These are phyloP conservation scores for Anguilla pacifica DNA, from an alignment of 2,797 vertebrate genomes.

Conservation along the genomic window DNA sequence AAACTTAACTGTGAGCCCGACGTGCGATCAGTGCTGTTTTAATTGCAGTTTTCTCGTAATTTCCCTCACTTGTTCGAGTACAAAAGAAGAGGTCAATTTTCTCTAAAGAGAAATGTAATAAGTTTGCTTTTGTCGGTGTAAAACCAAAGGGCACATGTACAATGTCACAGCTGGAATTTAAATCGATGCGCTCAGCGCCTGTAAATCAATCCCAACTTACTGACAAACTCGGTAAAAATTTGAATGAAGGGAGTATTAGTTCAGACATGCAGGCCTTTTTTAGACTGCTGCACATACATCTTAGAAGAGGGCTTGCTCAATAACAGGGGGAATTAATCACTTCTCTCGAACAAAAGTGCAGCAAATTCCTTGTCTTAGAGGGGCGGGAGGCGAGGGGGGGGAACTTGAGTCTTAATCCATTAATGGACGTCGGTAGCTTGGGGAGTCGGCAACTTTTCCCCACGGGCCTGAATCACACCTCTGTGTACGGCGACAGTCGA, in stretches of 20 bases:
- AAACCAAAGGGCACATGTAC: conserved; percentile 31
- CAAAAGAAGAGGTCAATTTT: background rate
- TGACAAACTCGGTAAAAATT: conserved; percentile 12
- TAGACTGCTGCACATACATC: background rate
- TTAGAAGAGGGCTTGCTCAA: conserved; percentile 21
- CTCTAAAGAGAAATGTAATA: conserved; percentile 12
- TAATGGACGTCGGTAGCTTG: conserved; percentile 44
- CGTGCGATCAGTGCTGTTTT: background rate
- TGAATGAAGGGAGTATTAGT: conserved; percentile 8
- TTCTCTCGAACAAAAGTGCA: conserved; percentile 26
- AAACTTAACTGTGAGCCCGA: background rate
- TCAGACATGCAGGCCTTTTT: conserved; percentile 31
- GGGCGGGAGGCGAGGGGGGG: conserved; percentile 5
- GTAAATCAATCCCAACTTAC: conserved; percentile 31
- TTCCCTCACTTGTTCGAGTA: background rate
- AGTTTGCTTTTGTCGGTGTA: conserved; percentile 13
- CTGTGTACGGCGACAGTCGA: background rate
- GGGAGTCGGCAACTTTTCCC: background rate
- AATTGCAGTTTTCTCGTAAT: background rate
- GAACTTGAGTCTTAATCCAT: conserved; percentile 45
- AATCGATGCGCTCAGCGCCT: conserved; percentile 15
- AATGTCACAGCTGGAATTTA: conserved; percentile 17
- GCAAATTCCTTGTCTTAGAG: conserved; percentile 37
- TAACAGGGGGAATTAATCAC: conserved; percentile 38
- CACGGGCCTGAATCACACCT: background rate